Evolutionary conservation across 53 echinoderm and acorn worm species (phyloP).

Genomic region (Apostichopus leukothele): DNA sequence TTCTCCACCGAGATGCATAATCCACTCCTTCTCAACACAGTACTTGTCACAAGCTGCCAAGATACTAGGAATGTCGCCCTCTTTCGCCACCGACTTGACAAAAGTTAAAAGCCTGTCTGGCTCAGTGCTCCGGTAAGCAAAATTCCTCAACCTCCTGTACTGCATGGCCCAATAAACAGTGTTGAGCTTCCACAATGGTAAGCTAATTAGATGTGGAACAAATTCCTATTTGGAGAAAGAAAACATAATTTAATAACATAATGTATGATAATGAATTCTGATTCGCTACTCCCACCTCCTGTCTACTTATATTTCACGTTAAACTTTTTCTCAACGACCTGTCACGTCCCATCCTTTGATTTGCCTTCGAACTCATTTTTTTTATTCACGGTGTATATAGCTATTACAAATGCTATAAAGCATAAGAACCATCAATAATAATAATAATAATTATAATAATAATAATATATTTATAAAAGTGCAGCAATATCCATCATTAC

Average conservation of each 20-base stretch:
- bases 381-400: too few species aligned
- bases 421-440: too few species aligned
- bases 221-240: background rate
- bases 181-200: background rate
- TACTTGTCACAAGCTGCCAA: constrained; percentile 41
- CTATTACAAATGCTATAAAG: too few species aligned
- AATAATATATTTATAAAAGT: too few species aligned
- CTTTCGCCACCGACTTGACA: constrained; percentile 39
- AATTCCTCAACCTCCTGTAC: background rate
- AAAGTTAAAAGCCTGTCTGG: constrained; percentile 34
- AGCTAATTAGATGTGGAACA: background rate
- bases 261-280: too few species aligned
- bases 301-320: too few species aligned
- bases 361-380: too few species aligned
- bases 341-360: too few species aligned
- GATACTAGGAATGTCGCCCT: constrained; percentile 42
- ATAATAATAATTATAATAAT: too few species aligned
- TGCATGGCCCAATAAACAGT: background rate
- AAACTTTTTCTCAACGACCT: too few species aligned
- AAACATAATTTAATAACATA: background rate
- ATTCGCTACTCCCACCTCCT: too few species aligned
- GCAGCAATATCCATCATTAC: too few species aligned
- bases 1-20: constrained; percentile 51
- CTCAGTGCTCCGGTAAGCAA: background rate
- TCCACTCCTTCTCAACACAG: constrained; percentile 45